These are phyloP conservation scores for Phalacrocorax brasilianus DNA, from an alignment of 2,113 vertebrate genomes.

Conservation along the genomic window DNA sequence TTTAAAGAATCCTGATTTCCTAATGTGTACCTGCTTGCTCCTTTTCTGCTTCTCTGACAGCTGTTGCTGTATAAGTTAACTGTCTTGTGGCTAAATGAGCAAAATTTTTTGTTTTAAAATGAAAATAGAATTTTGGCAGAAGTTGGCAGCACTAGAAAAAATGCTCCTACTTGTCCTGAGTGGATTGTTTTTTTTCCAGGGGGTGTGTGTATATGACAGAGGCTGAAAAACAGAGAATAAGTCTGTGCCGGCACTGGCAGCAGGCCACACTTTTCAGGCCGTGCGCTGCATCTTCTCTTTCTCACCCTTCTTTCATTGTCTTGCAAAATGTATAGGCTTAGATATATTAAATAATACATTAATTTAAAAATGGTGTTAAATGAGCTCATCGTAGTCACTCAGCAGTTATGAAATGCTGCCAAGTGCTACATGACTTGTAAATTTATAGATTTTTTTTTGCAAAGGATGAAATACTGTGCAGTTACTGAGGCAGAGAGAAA, in stretches of 20 bases:
- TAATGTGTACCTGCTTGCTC: not conserved
- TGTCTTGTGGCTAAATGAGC: not conserved
- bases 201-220: not conserved
- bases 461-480: not conserved
- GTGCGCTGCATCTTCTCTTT: not conserved
- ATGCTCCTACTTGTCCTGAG: not conserved
- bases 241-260: not conserved
- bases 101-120: not conserved
- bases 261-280: not conserved
- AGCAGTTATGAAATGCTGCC: not conserved
- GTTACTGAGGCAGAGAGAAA: not conserved
- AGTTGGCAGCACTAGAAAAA: not conserved
- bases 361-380: constrained; percentile 5
- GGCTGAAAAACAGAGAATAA: not conserved
- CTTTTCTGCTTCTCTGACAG: not conserved
- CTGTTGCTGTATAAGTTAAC: not conserved
- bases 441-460: not conserved
- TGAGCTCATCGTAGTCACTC: constrained; percentile 28
- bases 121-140: not conserved
- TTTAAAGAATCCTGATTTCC: not conserved
- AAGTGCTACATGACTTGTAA: constrained; percentile 4
- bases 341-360: not conserved
- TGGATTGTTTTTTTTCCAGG: not conserved
- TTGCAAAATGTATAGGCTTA: not conserved
- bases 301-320: not conserved